phyloP scores from a whole-genome alignment of 2,113 vertebrate species.

The Pheucticus melanocephalus region DNA sequence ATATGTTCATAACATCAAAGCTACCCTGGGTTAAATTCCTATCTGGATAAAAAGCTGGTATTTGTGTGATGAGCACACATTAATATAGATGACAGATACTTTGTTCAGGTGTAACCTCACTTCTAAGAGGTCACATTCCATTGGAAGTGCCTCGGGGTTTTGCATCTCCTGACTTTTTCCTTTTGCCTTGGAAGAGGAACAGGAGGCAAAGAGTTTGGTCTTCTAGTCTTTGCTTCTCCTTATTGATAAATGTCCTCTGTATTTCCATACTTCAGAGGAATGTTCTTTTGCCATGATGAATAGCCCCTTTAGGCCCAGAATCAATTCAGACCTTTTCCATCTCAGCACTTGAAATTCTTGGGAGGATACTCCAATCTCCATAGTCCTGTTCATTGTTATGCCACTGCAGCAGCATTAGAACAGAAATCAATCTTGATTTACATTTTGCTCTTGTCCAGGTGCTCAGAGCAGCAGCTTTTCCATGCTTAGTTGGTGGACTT shows the following conservation, averaged over 20 bases:
- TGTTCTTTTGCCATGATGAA: not conserved
- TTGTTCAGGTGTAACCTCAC: not conserved
- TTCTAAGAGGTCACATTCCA: not conserved
- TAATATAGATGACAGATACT: not conserved
- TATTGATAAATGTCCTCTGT: not conserved
- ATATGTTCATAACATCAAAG: not conserved
- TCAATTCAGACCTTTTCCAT: conserved; percentile 21
- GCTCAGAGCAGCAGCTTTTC: not conserved
- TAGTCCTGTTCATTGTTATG: not conserved
- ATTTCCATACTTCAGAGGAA: not conserved
- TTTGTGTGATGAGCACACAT: not conserved
- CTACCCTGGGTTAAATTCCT: not conserved
- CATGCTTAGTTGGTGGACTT: not conserved
- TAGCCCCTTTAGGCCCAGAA: not conserved
- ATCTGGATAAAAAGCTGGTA: not conserved
- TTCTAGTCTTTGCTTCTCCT: not conserved
- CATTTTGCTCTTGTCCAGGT: not conserved
- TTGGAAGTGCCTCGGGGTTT: not conserved
- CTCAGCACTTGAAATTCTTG: conserved; percentile 7
- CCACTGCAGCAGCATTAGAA: not conserved
- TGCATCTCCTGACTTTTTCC: not conserved
- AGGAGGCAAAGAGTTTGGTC: not conserved
- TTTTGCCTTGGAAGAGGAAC: not conserved
- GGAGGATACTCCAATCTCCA: not conserved
- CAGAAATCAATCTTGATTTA: conserved; percentile 43